Evolutionary conservation across 2,113 vertebrate species (phyloP).

Genomic region (Gymnogyps californianus): DNA sequence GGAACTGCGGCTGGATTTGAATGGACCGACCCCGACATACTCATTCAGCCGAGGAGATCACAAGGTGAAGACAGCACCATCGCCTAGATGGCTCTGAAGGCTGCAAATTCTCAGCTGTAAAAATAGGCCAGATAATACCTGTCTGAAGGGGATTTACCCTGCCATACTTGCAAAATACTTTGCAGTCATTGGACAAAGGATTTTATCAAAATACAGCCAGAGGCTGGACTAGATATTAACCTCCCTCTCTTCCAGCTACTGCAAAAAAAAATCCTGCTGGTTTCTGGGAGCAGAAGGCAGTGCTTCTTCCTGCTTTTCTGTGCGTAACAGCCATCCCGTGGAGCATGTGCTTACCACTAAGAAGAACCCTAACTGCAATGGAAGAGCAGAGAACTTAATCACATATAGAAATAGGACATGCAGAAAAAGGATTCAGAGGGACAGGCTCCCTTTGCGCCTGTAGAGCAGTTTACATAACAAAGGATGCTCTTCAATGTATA

Average conservation of each 20-base stretch:
- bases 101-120: constrained; percentile 21
- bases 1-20: not conserved
- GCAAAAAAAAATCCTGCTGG: not conserved
- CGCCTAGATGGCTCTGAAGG: not conserved
- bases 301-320: not conserved
- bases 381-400: constrained; percentile 25
- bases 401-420: constrained; percentile 9
- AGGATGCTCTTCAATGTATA: not conserved
- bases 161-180: not conserved
- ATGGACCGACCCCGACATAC: not conserved
- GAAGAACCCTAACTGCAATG: not conserved
- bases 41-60: not conserved
- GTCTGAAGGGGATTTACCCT: constrained; percentile 24
- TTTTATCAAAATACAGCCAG: constrained; percentile 44
- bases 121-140: constrained; percentile 42
- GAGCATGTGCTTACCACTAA: constrained; percentile 4
- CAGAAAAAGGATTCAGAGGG: not conserved
- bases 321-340: not conserved
- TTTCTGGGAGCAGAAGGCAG: constrained; percentile 17
- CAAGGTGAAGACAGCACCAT: not conserved
- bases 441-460: not conserved
- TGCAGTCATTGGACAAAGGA: constrained; percentile 22
- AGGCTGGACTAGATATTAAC: constrained; percentile 23
- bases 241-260: not conserved
- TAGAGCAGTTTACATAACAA: not conserved